These are phyloP conservation scores for Pipistrellus pipistrellus DNA, from an alignment of 2,797 vertebrate genomes.

Conservation along the genomic window DNA sequence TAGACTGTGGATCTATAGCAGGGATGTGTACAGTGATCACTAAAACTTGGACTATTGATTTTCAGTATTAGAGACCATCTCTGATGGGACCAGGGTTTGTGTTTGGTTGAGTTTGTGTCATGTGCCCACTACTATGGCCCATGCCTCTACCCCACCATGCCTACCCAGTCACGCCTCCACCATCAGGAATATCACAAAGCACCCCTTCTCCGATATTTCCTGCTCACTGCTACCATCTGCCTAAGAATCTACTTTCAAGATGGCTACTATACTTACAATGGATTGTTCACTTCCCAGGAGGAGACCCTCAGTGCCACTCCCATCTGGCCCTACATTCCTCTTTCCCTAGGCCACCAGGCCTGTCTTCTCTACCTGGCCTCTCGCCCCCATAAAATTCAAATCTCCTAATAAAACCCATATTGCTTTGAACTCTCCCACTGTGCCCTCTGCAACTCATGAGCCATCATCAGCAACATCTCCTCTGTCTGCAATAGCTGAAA, in stretches of 20 bases:
- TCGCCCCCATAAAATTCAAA: background rate
- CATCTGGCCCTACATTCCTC: background rate
- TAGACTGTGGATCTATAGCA: background rate
- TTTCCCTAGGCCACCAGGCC: background rate
- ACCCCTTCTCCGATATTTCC: background rate
- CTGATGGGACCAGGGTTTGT: background rate
- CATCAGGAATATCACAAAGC: background rate
- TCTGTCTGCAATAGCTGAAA: background rate
- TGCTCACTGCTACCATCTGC: background rate
- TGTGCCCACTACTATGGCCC: background rate
- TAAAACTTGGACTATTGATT: background rate
- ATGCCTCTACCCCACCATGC: background rate
- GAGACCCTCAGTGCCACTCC: background rate
- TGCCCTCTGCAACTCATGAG: background rate
- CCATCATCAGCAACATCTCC: background rate
- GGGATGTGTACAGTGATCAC: background rate
- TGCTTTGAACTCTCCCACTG: background rate
- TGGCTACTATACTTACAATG: background rate
- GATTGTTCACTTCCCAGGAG: background rate
- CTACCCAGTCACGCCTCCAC: background rate
- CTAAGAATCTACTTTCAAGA: background rate
- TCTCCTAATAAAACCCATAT: background rate
- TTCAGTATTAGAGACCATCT: background rate
- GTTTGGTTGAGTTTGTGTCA: background rate
- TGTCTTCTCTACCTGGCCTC: background rate